Percentiles rank a stretch among this genome's conserved stretches.
Conservation (phyloP, 2,888 invertebrate genomes). For the Tachystola acroxantha region DNA sequence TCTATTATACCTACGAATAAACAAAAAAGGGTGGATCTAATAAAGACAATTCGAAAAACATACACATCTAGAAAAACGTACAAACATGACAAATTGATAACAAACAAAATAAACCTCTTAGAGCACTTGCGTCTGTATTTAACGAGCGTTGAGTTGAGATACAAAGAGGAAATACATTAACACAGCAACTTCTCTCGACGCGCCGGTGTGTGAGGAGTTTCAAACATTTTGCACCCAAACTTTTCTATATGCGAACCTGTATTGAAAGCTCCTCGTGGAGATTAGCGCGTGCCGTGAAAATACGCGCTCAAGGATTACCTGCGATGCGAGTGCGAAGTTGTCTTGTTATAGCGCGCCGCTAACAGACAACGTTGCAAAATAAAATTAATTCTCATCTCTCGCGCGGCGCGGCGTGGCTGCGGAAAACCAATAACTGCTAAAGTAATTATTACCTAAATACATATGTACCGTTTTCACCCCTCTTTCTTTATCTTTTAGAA, state of each 20-base stretch:
- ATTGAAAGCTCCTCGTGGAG: constrained; percentile 71
- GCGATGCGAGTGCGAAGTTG: constrained; percentile 52
- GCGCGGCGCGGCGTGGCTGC: constrained; percentile 1
- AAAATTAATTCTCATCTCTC: constrained; percentile 22
- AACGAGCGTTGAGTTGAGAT: constrained; percentile 57
- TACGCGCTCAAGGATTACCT: constrained; percentile 65
- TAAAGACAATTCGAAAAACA: no score
- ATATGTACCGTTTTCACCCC: no score
- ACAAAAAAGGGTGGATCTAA: no score
- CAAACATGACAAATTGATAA: no score
- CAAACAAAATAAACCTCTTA: constrained; percentile 20
- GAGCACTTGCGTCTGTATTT: constrained; percentile 32
- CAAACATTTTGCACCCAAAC: constrained; percentile 67
- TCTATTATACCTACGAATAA: no score
- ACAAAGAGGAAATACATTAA: constrained; percentile 75
- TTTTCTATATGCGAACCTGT: constrained; percentile 68
- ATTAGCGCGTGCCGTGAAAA: constrained; percentile 69
- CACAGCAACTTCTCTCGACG: constrained; percentile 58
- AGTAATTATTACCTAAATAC: no score
- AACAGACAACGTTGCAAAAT: constrained; percentile 35
- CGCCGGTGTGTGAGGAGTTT: constrained; percentile 58
- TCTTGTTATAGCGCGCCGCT: constrained; percentile 46
- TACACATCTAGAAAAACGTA: no score
- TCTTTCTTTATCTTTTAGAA: no score
- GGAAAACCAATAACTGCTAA: no score